Conservation (phyloP, 2,888 invertebrate species). For the Helicoverpa assulta region DNA sequence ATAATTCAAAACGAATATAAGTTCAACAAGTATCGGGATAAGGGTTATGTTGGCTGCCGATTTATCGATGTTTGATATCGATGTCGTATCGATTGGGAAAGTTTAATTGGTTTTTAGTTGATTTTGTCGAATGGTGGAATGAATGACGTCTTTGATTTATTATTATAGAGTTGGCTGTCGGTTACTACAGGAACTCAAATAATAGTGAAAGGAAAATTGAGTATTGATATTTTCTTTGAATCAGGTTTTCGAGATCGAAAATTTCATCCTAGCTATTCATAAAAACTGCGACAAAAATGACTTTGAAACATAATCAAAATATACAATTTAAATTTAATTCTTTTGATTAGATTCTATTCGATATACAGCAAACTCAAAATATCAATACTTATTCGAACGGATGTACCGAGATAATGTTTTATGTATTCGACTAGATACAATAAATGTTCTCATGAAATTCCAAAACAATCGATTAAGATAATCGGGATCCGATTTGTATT, state of each 20-base stretch:
- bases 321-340: constrained; percentile 9
- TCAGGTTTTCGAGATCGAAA: too few species aligned
- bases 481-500: not conserved
- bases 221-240: too few species aligned
- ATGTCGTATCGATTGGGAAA: not conserved
- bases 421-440: constrained; percentile 14
- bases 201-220: too few species aligned
- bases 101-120: not conserved
- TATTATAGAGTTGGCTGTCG: too few species aligned
- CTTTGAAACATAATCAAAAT: not conserved
- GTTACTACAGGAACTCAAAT: too few species aligned
- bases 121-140: too few species aligned
- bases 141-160: too few species aligned
- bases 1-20: constrained; percentile 61
- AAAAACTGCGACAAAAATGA: not conserved
- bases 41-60: constrained; percentile 31
- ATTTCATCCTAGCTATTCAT: too few species aligned
- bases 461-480: constrained; percentile 14
- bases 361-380: constrained; percentile 3
- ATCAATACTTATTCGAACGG: not conserved
- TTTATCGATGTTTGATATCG: constrained; percentile 30
- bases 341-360: constrained; percentile 4
- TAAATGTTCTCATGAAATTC: constrained; percentile 22
- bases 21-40: constrained; percentile 62
- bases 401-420: constrained; percentile 27